A percentile compares a stretch with the other conserved stretches of the same genome.
Conservation (phyloP, 1,140 invertebrate species). For the Drosophila setifemur region DNA sequence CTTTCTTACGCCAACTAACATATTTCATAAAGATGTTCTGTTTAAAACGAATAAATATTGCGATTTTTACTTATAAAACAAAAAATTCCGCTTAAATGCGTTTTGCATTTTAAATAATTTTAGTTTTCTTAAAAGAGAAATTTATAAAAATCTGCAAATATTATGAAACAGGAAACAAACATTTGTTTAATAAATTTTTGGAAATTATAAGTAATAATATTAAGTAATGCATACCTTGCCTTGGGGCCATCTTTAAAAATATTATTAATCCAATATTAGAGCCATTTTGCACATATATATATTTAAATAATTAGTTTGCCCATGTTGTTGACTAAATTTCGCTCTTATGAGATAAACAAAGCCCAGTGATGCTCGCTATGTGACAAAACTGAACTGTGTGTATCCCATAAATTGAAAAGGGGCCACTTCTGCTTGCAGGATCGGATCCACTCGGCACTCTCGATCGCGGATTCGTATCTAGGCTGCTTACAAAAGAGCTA, state of each 20-base stretch:
- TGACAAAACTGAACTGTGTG: slow-evolving; percentile 84
- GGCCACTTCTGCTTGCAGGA: background rate
- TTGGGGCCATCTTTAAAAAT: too few relatives aligned
- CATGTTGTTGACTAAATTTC: slow-evolving; percentile 44
- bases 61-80: too few relatives aligned
- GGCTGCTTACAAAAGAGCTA: slow-evolving; percentile 82
- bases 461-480: slow-evolving; percentile 10
- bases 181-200: too few relatives aligned
- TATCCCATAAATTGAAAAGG: slow-evolving; percentile 83
- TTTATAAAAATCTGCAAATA: too few relatives aligned
- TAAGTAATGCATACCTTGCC: too few relatives aligned
- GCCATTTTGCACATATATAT: too few relatives aligned
- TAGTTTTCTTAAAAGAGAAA: background rate
- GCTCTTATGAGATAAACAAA: slow-evolving; percentile 84
- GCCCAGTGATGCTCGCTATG: slow-evolving; percentile 85
- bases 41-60: background rate
- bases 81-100: too few relatives aligned
- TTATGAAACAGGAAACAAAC: too few relatives aligned
- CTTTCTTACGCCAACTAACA: background rate
- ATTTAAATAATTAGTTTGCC: too few relatives aligned
- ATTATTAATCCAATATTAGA: too few relatives aligned
- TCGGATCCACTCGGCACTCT: background rate
- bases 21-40: background rate
- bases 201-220: too few relatives aligned
- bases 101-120: background rate